A percentile compares a stretch with the other conserved stretches of the same genome.
Evolutionary conservation across 2,113 vertebrate species (phyloP).

Genomic region (Python bivittatus): DNA sequence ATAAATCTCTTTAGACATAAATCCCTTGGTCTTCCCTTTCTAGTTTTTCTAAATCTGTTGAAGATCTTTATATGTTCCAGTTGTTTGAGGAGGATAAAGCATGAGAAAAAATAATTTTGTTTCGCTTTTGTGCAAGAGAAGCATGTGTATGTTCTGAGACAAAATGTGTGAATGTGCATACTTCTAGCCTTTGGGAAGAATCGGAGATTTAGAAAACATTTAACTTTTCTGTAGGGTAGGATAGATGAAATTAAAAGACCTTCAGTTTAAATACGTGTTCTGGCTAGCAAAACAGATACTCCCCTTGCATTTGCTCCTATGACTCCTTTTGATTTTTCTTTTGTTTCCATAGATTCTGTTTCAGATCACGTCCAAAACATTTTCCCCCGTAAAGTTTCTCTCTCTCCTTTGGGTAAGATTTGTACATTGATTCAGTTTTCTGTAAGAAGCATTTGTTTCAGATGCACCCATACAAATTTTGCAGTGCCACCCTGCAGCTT

Average conservation of each 20-base stretch:
- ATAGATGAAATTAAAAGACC: background rate
- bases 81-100: background rate
- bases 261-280: background rate
- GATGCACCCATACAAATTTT: background rate
- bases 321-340: background rate
- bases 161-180: background rate
- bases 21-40: background rate
- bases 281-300: background rate
- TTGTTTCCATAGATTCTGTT: background rate
- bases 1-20: constrained; percentile 42
- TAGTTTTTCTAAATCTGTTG: background rate
- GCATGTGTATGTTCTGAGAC: background rate
- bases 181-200: background rate
- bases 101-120: background rate
- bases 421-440: background rate
- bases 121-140: background rate
- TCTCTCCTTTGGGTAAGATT: background rate
- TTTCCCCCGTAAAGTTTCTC: background rate
- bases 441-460: background rate
- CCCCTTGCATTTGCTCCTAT: background rate
- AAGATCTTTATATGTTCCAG: background rate
- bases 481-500: background rate
- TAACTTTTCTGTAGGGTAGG: background rate
- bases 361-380: background rate
- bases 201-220: background rate